Evolutionary conservation across 2,888 invertebrate species (phyloP).

Genomic region (Rotaria magnacalcarata): DNA sequence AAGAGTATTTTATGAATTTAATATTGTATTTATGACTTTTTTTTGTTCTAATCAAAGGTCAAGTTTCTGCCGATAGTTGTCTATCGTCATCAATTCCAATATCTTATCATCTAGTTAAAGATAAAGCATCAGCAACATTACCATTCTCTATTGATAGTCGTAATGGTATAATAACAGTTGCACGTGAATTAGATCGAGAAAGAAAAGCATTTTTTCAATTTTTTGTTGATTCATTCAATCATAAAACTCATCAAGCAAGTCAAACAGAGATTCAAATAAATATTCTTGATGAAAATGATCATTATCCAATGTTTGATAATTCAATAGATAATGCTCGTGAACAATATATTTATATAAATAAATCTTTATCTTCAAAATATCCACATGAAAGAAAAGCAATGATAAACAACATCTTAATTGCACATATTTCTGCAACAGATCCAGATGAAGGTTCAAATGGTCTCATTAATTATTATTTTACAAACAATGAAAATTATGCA

Average conservation of each 20-base stretch:
- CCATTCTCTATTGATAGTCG: background rate
- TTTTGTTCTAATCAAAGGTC: background rate
- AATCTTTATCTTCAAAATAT: background rate
- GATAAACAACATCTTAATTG: background rate
- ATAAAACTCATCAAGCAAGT: constrained; percentile 8
- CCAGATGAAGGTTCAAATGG: constrained; percentile 64
- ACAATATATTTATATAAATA: background rate
- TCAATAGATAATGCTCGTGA: background rate
- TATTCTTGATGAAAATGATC: constrained; percentile 27
- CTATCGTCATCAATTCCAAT: background rate
- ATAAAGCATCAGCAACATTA: background rate
- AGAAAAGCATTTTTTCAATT: background rate
- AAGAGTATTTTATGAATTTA: too few species aligned
- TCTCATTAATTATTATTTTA: constrained; percentile 65
- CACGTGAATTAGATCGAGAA: constrained; percentile 22
- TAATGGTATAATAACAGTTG: background rate
- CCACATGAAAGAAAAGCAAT: background rate
- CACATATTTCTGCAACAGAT: constrained; percentile 65
- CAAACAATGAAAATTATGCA: background rate
- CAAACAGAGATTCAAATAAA: background rate
- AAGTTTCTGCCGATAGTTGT: constrained; percentile 14
- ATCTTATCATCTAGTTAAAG: background rate
- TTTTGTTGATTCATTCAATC: background rate
- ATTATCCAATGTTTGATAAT: constrained; percentile 27
- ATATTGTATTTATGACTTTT: too few species aligned